These are phyloP conservation scores for Amphiprion ocellaris DNA, from an alignment of 2,113 vertebrate genomes.

Conservation along the genomic window DNA sequence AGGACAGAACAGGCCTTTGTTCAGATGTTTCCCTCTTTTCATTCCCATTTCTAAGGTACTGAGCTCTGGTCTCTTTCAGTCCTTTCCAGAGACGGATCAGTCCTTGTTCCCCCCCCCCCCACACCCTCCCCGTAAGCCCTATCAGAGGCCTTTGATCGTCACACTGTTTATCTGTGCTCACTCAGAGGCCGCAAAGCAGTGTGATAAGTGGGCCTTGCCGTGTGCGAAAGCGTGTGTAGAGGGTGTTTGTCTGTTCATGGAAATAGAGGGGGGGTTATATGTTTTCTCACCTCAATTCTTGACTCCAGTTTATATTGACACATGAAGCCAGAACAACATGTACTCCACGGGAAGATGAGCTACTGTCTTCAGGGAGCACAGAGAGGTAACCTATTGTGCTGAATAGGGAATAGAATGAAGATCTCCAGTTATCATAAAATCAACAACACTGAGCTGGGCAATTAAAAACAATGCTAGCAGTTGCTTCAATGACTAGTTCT, in stretches of 20 bases:
- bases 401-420: neutral
- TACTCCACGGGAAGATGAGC: constrained; percentile 42
- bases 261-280: constrained; percentile 37
- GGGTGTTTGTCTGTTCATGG: constrained; percentile 48
- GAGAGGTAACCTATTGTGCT: constrained; percentile 48
- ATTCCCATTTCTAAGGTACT: constrained; percentile 51
- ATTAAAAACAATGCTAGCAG: neutral
- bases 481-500: neutral
- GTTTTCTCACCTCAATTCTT: constrained; percentile 36
- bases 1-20: constrained; percentile 32
- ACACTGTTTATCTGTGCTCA: constrained; percentile 73
- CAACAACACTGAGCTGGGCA: constrained; percentile 17
- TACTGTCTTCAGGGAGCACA: constrained; percentile 34
- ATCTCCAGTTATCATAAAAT: constrained; percentile 7
- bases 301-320: constrained; percentile 25
- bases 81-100: constrained; percentile 59
- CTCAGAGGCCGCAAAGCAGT: constrained; percentile 65
- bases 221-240: constrained; percentile 41
- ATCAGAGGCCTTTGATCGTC: constrained; percentile 73
- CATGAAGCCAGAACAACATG: constrained; percentile 44
- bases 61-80: constrained; percentile 51
- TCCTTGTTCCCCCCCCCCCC: constrained; percentile 23
- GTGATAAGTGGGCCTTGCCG: constrained; percentile 72
- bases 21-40: constrained; percentile 44
- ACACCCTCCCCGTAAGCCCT: constrained; percentile 29